A percentile compares a stretch with the other conserved stretches of the same genome.
These are phyloP conservation scores for Phania funesta DNA, from an alignment of 2,888 invertebrate genomes.

Conservation along the genomic window DNA sequence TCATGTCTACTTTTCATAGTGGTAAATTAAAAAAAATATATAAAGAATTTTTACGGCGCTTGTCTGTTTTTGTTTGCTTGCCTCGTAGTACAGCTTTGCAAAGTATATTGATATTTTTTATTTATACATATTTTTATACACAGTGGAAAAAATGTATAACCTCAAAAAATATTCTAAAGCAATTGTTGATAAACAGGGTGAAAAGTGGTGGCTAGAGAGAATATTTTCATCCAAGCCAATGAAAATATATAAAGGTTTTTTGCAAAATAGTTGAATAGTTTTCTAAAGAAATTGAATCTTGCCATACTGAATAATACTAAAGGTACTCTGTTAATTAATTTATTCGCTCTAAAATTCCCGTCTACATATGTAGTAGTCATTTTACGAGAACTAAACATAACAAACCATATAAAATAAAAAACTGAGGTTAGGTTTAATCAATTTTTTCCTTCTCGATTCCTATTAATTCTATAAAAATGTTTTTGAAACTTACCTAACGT, in stretches of 20 bases:
- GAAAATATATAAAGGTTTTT: background rate
- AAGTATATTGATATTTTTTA: conserved; percentile 53
- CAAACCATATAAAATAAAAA: background rate
- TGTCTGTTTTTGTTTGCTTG: conserved; percentile 44
- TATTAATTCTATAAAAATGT: background rate
- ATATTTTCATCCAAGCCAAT: conserved; percentile 25
- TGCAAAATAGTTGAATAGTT: background rate
- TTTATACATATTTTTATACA: conserved; percentile 25
- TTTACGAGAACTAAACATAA: background rate
- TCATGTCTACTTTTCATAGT: conserved; percentile 59
- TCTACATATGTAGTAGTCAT: background rate
- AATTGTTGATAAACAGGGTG: background rate
- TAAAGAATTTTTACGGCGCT: conserved; percentile 61
- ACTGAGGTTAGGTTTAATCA: conserved; percentile 49
- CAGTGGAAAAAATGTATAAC: conserved; percentile 53
- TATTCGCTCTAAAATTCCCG: background rate
- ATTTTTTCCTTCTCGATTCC: background rate
- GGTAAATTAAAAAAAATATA: conserved; percentile 38
- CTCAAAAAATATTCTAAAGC: conserved; percentile 48
- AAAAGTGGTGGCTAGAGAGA: background rate
- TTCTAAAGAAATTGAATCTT: background rate
- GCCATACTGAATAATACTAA: background rate
- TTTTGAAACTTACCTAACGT: conserved; percentile 35
- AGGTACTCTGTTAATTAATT: background rate
- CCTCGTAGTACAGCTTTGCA: conserved; percentile 12